These are phyloP conservation scores for Gallinago paraguaiae DNA, from an alignment of 2,113 vertebrate genomes.

Conservation along the genomic window DNA sequence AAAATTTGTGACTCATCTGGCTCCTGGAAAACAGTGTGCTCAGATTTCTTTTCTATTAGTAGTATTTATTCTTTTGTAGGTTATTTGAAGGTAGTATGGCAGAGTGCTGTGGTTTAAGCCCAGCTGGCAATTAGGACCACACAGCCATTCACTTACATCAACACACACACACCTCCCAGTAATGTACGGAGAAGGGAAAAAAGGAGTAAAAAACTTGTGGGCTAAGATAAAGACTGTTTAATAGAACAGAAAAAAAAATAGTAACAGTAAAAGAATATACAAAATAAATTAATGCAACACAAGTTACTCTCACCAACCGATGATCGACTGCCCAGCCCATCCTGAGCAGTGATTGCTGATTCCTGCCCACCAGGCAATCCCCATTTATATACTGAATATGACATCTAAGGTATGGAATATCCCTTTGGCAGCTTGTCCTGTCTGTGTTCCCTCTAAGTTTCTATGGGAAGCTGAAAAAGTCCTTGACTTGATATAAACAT, in stretches of 20 bases:
- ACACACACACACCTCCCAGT: too few species aligned
- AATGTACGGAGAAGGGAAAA: neutral
- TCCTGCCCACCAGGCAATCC: neutral
- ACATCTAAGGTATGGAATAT: neutral
- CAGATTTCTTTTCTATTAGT: neutral
- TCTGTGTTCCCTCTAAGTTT: neutral
- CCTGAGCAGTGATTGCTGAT: neutral
- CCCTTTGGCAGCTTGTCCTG: neutral
- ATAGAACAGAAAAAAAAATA: neutral
- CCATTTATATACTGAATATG: neutral
- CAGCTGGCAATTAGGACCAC: neutral
- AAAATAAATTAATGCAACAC: neutral
- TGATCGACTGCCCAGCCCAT: neutral
- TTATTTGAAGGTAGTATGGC: neutral
- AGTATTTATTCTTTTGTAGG: neutral
- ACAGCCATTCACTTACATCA: neutral
- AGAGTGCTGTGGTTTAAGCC: neutral
- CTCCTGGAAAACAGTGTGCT: neutral
- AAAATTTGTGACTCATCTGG: neutral
- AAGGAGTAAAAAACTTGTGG: neutral
- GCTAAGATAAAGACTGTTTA: neutral
- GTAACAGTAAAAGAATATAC: neutral
- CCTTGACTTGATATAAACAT: neutral
- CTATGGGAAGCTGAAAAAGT: neutral
- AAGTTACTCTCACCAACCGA: neutral